Evolutionary conservation across 2,888 invertebrate genomes (phyloP).

Genomic region (Ommatoiulus sabulosus): DNA sequence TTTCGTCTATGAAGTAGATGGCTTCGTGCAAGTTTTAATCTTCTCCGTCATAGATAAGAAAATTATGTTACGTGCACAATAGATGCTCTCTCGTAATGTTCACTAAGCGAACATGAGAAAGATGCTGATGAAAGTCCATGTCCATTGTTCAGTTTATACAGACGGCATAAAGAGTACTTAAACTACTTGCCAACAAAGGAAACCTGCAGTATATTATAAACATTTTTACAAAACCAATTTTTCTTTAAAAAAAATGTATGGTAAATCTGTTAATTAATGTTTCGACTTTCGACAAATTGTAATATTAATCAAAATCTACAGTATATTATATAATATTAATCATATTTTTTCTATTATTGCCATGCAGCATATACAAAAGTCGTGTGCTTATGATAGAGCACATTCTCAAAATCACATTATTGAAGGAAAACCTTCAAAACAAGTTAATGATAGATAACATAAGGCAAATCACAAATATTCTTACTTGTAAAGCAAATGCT

Average conservation of each 20-base stretch:
- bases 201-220: neutral
- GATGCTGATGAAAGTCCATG: neutral
- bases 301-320: neutral
- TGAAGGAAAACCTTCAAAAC: too few species aligned
- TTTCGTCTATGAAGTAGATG: slow-evolving; percentile 16
- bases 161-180: neutral
- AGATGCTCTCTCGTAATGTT: slow-evolving; percentile 3
- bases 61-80: neutral
- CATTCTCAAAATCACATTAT: too few species aligned
- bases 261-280: neutral
- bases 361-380: too few species aligned
- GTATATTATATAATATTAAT: too few species aligned
- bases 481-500: too few species aligned
- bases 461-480: too few species aligned
- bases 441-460: too few species aligned
- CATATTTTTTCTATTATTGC: too few species aligned
- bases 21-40: neutral
- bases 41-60: slow-evolving; percentile 10
- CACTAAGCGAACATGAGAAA: neutral
- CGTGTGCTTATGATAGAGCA: too few species aligned
- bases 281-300: neutral
- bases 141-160: neutral
- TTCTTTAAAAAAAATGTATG: neutral
- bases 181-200: neutral
- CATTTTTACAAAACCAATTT: neutral